phyloP scores from a whole-genome alignment of 2,888 invertebrate species.

The Trichogramma dendrolimi region DNA sequence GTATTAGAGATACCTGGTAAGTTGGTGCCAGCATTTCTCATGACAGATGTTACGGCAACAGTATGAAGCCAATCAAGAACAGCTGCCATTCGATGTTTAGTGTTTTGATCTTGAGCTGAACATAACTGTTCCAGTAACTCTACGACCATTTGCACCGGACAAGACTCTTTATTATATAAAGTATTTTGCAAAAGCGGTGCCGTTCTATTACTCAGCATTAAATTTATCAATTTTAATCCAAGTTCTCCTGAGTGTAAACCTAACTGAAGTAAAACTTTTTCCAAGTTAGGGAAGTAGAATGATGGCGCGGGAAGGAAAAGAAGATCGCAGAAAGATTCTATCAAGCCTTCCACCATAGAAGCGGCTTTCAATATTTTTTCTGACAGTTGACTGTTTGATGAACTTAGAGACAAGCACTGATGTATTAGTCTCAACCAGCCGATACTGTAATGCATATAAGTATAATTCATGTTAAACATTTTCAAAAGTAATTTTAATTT shows the following conservation, averaged over 20 bases:
- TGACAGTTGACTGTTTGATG: constrained; percentile 44
- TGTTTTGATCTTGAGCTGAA: constrained; percentile 58
- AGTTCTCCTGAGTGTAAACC: constrained; percentile 64
- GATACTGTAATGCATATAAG: constrained; percentile 55
- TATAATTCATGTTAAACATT: constrained; percentile 7
- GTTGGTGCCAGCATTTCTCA: constrained; percentile 35
- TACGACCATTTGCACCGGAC: constrained; percentile 63
- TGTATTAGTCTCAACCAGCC: constrained; percentile 81
- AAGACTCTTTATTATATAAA: constrained; percentile 42
- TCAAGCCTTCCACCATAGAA: constrained; percentile 63
- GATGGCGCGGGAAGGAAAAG: constrained; percentile 66
- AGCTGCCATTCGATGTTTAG: constrained; percentile 62
- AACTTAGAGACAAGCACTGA: constrained; percentile 64
- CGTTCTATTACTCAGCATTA: constrained; percentile 58
- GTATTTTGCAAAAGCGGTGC: constrained; percentile 43
- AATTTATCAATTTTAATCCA: constrained; percentile 58
- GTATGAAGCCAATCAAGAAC: constrained; percentile 71
- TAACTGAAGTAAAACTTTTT: constrained; percentile 66
- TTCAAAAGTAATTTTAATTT: neutral
- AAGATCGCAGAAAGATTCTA: constrained; percentile 69
- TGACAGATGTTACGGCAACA: constrained; percentile 55
- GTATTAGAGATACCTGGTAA: constrained; percentile 27
- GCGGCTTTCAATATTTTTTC: constrained; percentile 60
- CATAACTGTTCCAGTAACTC: constrained; percentile 79
- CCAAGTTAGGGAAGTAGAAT: constrained; percentile 62